Conservation (phyloP, 2,888 invertebrate species). For the Cerceris rybyensis region DNA sequence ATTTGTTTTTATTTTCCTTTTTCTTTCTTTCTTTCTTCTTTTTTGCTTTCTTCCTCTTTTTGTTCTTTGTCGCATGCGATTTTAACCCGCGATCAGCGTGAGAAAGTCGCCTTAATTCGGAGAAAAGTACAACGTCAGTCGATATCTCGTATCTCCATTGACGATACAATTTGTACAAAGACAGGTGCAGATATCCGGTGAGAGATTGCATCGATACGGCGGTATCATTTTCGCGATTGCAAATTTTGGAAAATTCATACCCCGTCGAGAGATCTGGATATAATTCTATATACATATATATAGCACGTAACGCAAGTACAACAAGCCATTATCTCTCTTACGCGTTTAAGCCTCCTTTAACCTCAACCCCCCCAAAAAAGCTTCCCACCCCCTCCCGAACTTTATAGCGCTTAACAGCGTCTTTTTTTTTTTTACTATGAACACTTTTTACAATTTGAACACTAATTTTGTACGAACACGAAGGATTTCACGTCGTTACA, state of each 20-base stretch:
- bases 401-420: constrained; percentile 33
- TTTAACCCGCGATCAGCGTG: constrained; percentile 61
- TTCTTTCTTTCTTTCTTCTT: too few relatives aligned
- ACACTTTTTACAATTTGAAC: constrained; percentile 68
- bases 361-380: neutral
- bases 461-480: constrained; percentile 66
- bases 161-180: constrained; percentile 20
- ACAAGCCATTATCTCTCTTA: too few relatives aligned
- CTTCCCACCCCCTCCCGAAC: constrained; percentile 30
- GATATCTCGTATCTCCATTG: constrained; percentile 20
- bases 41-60: too few relatives aligned
- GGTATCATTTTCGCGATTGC: neutral
- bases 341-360: too few relatives aligned
- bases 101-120: constrained; percentile 51
- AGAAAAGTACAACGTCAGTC: constrained; percentile 9
- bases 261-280: neutral
- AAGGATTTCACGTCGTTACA: constrained; percentile 34
- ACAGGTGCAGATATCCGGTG: constrained; percentile 45
- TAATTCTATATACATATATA: neutral
- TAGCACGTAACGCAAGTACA: constrained; percentile 30
- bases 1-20: too few relatives aligned
- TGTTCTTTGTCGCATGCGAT: constrained; percentile 13
- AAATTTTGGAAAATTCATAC: neutral
- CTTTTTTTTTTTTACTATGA: constrained; percentile 48
- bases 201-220: neutral